Base-by-base conservation (phyloP, 2,888 invertebrate species). In the Patella caerulea region DNA sequence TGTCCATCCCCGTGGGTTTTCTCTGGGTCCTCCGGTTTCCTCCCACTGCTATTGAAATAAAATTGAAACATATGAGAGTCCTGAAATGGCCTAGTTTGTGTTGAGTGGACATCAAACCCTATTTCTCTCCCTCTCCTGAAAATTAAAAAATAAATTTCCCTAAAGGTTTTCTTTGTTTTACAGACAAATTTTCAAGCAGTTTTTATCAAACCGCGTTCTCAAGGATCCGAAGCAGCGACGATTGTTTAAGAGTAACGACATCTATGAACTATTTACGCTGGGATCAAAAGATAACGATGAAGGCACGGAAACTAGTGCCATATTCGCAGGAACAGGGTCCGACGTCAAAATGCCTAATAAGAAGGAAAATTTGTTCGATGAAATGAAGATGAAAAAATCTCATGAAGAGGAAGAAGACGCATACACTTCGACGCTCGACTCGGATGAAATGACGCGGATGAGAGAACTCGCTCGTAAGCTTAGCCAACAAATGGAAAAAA, bases 141-240 rank as follows among this genome's bases (percentile, higher is more conserved):
- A 45, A 9, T 7, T 45, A 45, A 45, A 9, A 9, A 45, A 45
- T 9, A 0, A 9, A 9, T 9, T 45, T 45, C 9, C 7, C 45
- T 9, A 7, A 45, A 45, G 7, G 45, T 45, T 45, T 45, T 77
- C 73, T 69, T 75, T 77, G n/a, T 73, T 56, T 87, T 86, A n/a
- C 87, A 93, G 98, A 78, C 98, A 98, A 93, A 96, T 98, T 83
- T 98, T 97, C 93, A 98, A 98, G 92, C 96, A 97, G 90, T 95
- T 97, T 86, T 92, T 98, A 15, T 96, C 97, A 75, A 97, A 97
- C 89, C 95, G 96, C 92, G 95, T 98, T 69, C 93, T 98, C 78
- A 94, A 96, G 88, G 96, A 98, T 92, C 97, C 98, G 1, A 95
- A 95, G 85, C 98, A 98, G 90, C 94, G 95, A 83, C 94, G 96